phyloP scores from a whole-genome alignment of 2,888 invertebrate species.

The Perdita meconis region DNA sequence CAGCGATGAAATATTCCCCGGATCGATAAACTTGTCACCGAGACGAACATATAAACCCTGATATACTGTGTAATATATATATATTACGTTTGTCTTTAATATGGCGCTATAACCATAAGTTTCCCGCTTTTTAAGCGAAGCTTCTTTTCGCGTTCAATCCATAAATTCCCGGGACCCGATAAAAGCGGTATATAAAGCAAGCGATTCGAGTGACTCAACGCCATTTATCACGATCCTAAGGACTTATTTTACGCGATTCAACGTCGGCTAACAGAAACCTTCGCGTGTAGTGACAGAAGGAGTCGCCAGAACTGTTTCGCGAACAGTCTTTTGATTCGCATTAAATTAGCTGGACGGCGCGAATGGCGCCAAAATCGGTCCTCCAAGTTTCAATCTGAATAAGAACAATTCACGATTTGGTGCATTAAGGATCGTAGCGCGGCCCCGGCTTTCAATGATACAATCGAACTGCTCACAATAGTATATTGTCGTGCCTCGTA shows the following conservation, averaged over 20 bases:
- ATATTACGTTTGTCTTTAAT: slow-evolving; percentile 4
- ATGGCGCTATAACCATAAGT: background rate
- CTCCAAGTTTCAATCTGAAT: slow-evolving; percentile 1
- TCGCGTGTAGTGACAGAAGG: background rate
- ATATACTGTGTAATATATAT: background rate
- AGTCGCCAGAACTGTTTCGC: too few species aligned
- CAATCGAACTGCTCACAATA: slow-evolving; percentile 36
- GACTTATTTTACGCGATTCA: slow-evolving; percentile 6
- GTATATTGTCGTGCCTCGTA: slow-evolving; percentile 32
- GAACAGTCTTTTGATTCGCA: too few species aligned
- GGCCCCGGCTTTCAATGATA: slow-evolving; percentile 21
- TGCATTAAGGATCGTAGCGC: slow-evolving; percentile 30
- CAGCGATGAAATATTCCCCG: background rate
- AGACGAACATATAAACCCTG: background rate
- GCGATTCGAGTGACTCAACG: background rate
- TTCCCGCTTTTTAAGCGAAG: background rate
- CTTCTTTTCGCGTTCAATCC: background rate
- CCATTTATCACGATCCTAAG: slow-evolving; percentile 8
- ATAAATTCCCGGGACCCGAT: slow-evolving; percentile 6
- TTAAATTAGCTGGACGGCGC: background rate
- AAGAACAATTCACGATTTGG: slow-evolving; percentile 21
- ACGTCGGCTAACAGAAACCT: background rate
- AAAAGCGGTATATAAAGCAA: slow-evolving; percentile 4
- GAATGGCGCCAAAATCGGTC: slow-evolving; percentile 7
- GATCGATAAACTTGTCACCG: background rate